phyloP scores from a whole-genome alignment of 1,140 invertebrate genomes.

The Pteromalus puparum region DNA sequence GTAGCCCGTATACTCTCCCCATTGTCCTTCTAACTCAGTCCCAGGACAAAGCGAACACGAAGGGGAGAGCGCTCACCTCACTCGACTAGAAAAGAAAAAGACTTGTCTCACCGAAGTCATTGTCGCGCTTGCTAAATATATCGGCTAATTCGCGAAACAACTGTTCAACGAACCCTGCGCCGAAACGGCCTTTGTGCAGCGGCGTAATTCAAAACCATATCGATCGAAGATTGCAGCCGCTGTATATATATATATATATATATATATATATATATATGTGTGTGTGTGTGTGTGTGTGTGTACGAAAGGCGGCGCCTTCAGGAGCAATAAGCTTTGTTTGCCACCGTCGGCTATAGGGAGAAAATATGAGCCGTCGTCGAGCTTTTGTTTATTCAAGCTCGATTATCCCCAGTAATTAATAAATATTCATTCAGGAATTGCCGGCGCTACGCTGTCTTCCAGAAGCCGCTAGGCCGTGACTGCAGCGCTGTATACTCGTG shows the following conservation, averaged over 20 bases:
- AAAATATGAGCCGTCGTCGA: slow-evolving; percentile 6
- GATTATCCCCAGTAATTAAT: background rate
- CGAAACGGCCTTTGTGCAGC: background rate
- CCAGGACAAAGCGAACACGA: background rate
- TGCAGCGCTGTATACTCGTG: background rate
- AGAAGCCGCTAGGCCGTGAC: background rate
- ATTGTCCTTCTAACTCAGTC: background rate
- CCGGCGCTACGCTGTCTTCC: background rate
- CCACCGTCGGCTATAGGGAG: background rate
- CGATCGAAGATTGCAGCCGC: background rate
- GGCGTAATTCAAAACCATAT: background rate
- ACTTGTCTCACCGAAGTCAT: background rate
- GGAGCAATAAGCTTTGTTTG: background rate
- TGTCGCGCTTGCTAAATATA: slow-evolving; percentile 10
- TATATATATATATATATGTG: too few relatives aligned
- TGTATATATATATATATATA: too few relatives aligned
- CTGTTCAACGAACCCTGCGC: slow-evolving; percentile 7
- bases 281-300: too few relatives aligned
- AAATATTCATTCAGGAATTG: background rate
- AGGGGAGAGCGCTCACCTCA: background rate
- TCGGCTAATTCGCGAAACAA: slow-evolving; percentile 2
- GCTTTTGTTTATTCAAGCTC: slow-evolving; percentile 1
- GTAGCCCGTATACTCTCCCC: background rate
- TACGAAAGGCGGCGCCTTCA: background rate
- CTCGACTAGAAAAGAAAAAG: background rate